These are phyloP conservation scores for Drosophila buzzatii DNA, from an alignment of 2,888 invertebrate species.

Conservation along the genomic window DNA sequence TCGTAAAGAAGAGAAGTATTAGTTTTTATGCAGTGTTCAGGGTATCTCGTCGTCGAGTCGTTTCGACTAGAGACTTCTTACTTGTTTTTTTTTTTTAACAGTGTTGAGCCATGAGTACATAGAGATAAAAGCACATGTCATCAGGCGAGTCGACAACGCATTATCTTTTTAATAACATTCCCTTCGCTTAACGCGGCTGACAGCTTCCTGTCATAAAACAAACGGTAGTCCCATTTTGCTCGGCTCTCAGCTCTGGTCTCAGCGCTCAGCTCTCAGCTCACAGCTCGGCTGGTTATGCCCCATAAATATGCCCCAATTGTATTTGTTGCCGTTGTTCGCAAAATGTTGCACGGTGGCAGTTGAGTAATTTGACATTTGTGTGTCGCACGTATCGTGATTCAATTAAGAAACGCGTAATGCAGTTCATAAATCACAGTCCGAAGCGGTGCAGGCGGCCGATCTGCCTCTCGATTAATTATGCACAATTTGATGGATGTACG, in stretches of 20 bases:
- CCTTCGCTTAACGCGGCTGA: conserved; percentile 51
- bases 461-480: conserved; percentile 68
- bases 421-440: conserved; percentile 71
- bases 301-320: conserved; percentile 36
- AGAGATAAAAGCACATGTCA: conserved; percentile 57
- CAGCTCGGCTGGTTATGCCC: not conserved
- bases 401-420: conserved; percentile 51
- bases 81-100: not conserved
- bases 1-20: no score
- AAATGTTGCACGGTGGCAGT: conserved; percentile 24
- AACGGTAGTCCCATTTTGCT: conserved; percentile 41
- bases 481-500: conserved; percentile 77
- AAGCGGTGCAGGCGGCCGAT: conserved; percentile 4
- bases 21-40: no score
- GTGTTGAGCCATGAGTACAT: conserved; percentile 28
- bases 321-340: not conserved
- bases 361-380: conserved; percentile 51
- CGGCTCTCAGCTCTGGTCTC: not conserved
- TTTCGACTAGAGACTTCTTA: no score
- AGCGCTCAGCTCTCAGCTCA: not conserved
- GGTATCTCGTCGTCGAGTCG: no score
- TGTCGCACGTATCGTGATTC: conserved; percentile 66
- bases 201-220: conserved; percentile 77
- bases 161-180: conserved; percentile 75
- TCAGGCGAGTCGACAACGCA: conserved; percentile 36